Base-by-base conservation (phyloP, 2,888 invertebrate species). In the Drosophila lutescens region DNA sequence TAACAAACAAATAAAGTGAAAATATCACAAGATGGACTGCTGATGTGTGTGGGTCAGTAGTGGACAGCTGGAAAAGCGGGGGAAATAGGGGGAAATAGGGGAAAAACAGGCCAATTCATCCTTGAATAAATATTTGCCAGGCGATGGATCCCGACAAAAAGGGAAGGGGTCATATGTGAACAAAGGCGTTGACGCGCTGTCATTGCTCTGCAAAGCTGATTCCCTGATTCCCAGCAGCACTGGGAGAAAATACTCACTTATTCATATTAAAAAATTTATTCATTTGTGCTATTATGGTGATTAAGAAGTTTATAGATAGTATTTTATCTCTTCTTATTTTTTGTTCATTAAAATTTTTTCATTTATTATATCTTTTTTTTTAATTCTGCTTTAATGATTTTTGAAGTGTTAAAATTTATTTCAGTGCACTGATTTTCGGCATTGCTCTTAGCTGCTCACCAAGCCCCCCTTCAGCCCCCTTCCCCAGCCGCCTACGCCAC, bases 61-160 rank as follows among this genome's bases (percentile, higher is more conserved):
- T 46, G 44, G 51, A 1, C 36, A 51, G 50, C 20, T 44, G 15
- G 20, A 30, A 60, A 41, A 13, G 20, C 36, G 4, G 20, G 38
- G 10, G 5, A 23, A n/a, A 30, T 23, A 10, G 4, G 20, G 38
- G 10, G 5, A 23, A n/a, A 30, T 23, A 10, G 7, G 50, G n/a
- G 10, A 30, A 43, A 44, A 44, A 41, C 51, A 51, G 59, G 71
- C 71, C 70, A 70, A 58, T 50, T 70, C 58, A 69, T 44, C 69
- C 86, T 71, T 78, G 78, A 61, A 56, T 78, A 86, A 81, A 81
- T 86, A 83, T 81, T 81, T 81, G 34, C 55, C 30, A 10, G 66
- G 20, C 44, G 4, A 49, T 23, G 62, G 41, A 34, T 15, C 30
- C n/a, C 53, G 67, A 77, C 67, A 71, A 23, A n/a, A 26, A 9